Percentiles rank a stretch among this genome's conserved stretches.
These are phyloP conservation scores for Cephus pulcher DNA, from an alignment of 2,888 invertebrate species.

Conservation along the genomic window DNA sequence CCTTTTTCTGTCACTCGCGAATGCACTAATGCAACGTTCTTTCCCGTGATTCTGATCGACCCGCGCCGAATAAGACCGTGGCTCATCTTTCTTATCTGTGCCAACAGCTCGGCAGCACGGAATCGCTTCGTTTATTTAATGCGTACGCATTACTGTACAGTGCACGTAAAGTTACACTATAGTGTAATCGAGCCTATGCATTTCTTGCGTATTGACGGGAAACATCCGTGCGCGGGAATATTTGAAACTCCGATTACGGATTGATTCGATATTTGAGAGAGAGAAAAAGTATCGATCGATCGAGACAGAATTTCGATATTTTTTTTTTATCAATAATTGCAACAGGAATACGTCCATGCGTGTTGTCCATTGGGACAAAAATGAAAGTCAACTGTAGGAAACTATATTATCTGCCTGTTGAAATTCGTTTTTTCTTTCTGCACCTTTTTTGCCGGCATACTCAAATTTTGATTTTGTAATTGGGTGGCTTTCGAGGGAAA, in stretches of 20 bases:
- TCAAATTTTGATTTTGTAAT: not conserved
- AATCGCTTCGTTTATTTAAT: not conserved
- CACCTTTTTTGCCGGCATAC: not conserved
- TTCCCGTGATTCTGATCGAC: not conserved
- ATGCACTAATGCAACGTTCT: not conserved
- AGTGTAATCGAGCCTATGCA: not conserved
- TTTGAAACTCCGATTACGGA: not conserved
- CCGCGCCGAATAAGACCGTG: not conserved
- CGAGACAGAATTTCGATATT: not conserved
- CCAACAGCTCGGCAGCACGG: not conserved
- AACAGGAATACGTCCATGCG: not conserved
- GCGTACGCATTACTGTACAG: not conserved
- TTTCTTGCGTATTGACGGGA: not conserved
- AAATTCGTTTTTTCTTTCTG: not conserved
- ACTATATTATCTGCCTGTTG: not conserved
- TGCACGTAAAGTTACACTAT: not conserved
- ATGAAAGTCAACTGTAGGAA: not conserved
- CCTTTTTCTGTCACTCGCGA: not conserved
- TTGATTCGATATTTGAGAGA: not conserved
- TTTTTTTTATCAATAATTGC: not conserved
- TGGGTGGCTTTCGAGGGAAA: not conserved
- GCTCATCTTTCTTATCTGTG: not conserved
- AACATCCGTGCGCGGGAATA: not conserved
- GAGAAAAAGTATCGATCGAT: not conserved
- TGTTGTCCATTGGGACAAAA: not conserved